These are phyloP conservation scores for Coilia nasus DNA, from an alignment of 2,797 vertebrate species.

Conservation along the genomic window DNA sequence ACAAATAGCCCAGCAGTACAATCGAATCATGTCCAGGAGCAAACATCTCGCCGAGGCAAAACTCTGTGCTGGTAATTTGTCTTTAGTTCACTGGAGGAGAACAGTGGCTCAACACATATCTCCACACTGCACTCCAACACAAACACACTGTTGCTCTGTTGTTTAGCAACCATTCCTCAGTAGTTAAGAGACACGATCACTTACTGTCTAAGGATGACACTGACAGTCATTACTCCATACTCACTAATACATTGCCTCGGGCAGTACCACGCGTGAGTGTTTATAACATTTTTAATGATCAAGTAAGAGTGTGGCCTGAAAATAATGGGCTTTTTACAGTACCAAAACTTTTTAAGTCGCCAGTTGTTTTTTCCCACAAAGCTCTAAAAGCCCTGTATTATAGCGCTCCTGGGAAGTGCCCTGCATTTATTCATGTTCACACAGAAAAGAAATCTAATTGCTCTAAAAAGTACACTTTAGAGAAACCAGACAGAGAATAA, in stretches of 20 bases:
- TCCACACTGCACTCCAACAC: slow-evolving; percentile 23
- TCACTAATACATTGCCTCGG: not conserved
- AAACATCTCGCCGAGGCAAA: slow-evolving; percentile 18
- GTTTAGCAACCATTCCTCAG: not conserved
- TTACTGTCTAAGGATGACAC: not conserved
- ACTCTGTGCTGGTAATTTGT: slow-evolving; percentile 12
- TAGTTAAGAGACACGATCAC: not conserved
- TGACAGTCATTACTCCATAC: not conserved
- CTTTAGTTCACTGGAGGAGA: slow-evolving; percentile 38
- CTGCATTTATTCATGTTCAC: too few species aligned
- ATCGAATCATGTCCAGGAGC: slow-evolving; percentile 12
- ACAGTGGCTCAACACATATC: slow-evolving; percentile 45
- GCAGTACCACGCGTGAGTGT: slow-evolving; percentile 49
- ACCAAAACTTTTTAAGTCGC: too few species aligned
- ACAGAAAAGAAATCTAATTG: too few species aligned
- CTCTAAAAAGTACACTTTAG: too few species aligned
- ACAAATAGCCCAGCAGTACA: slow-evolving; percentile 5
- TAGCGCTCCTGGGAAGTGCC: too few species aligned
- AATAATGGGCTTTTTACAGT: too few species aligned
- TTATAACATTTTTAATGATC: too few species aligned
- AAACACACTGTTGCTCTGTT: not conserved
- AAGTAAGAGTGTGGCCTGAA: too few species aligned
- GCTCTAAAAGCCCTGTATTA: too few species aligned
- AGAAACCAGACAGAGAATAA: too few species aligned
- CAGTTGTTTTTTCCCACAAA: too few species aligned